phyloP scores from a whole-genome alignment of 1,140 invertebrate genomes.

The Streblospio benedicti region DNA sequence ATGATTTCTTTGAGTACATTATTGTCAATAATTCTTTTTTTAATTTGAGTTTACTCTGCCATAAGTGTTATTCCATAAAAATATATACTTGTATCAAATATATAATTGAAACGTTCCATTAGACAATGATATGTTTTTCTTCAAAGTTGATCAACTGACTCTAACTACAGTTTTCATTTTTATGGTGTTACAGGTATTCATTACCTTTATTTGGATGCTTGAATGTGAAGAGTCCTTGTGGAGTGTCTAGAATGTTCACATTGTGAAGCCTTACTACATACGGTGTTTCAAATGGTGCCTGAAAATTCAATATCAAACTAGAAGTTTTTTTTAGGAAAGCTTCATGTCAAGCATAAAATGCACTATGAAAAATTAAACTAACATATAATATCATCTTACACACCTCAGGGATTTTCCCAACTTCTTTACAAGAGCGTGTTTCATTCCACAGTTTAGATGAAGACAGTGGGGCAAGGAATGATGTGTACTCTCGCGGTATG shows the following conservation, averaged over 20 bases:
- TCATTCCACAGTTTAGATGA: conserved; percentile 68
- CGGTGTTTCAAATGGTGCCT: conserved; percentile 69
- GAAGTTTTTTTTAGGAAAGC: neutral
- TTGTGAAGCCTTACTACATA: conserved; percentile 91
- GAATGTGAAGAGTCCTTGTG: conserved; percentile 78
- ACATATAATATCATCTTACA: neutral
- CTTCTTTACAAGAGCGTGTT: conserved; percentile 54
- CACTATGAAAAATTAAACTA: no score
- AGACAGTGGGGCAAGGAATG: conserved; percentile 79
- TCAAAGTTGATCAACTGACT: no score
- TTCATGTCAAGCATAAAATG: neutral
- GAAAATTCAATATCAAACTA: conserved; percentile 20
- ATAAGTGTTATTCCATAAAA: no score
- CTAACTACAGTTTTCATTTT: neutral
- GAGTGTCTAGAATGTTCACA: conserved; percentile 69
- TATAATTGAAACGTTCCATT: no score
- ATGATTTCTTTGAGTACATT: neutral
- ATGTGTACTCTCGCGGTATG: conserved; percentile 83
- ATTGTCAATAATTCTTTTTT: no score
- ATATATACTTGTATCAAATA: no score
- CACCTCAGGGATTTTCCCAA: conserved; percentile 52
- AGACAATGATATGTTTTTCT: no score
- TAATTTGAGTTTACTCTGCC: no score
- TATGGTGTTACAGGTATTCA: no score
- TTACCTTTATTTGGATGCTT: conserved; percentile 70